Evolutionary conservation across 2,888 invertebrate species (phyloP), one percentile per base, ranked within the genome.

Genomic region (Lumbricus terrestris): DNA sequence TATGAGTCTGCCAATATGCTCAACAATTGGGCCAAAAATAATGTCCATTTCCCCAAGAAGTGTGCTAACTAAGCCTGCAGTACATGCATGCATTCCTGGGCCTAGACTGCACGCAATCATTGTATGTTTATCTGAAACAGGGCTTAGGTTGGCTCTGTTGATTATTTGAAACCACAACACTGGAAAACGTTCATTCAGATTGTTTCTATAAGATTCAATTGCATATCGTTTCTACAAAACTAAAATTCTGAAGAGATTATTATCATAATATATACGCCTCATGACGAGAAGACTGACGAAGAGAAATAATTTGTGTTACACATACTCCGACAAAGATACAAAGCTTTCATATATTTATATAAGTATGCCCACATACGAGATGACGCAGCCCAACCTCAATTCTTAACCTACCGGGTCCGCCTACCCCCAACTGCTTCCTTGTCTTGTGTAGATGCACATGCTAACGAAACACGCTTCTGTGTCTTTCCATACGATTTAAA

Each of bases 151-250:
- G 69, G n/a, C 16, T n/a, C 16, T 69, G 23, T 29, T 69, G 69
- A 69, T 69, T 29, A n/a, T n/a, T 69, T 69, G 8, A 69, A 69
- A 69, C 11, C n/a, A 69, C n/a, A 69, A 69, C 69, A n/a, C 69
- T 11, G n/a, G n/a, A n/a, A 69, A 29, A 69, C 0, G n/a, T 69
- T 69, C 69, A 69, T 69, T 69, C 69, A n/a, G 8, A 29, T 29
- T 69, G 8, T 69, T 69, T 69, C n/a, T 69, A n/a, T 69, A 69
- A 69, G 69, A 69, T 69, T 69, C 69, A n/a, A n/a, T 69, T 69
- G 69, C 69, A 69, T 69, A 69, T 69, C 69, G 69, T 69, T 69
- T 69, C 69, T 69, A 69, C 69, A 69, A 69, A 69, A 69, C 69
- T 69, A 69, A 69, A 69, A 69, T 69, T 69, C 69, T 69, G 69